Percentiles rank a stretch among this genome's conserved stretches.
Evolutionary conservation across 2,113 vertebrate species (phyloP).

Genomic region (Pollimyrus isidori): DNA sequence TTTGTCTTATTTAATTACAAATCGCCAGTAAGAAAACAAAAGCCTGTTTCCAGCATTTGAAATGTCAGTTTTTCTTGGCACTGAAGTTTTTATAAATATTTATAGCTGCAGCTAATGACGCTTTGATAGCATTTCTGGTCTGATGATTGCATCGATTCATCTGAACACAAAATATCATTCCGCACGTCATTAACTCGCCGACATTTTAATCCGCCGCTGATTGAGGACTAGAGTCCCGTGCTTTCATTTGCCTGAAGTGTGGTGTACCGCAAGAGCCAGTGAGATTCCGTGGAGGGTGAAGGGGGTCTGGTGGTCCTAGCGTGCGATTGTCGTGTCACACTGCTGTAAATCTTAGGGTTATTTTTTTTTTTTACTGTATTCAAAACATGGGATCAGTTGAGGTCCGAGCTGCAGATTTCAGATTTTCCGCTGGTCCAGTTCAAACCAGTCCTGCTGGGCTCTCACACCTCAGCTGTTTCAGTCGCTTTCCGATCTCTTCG

Average conservation of each 20-base stretch:
- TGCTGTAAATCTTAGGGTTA: not conserved
- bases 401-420: conserved; percentile 21
- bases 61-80: not conserved
- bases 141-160: conserved; percentile 7
- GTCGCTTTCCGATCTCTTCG: conserved; percentile 29
- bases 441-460: conserved; percentile 17
- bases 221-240: not conserved
- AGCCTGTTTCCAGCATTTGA: not conserved
- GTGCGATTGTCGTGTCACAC: not conserved
- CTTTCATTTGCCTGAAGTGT: not conserved
- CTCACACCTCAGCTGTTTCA: conserved; percentile 26
- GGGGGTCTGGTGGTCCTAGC: not conserved
- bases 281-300: not conserved
- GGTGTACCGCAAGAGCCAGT: not conserved
- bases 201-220: not conserved
- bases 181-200: not conserved
- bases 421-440: conserved; percentile 25
- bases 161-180: not conserved
- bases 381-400: conserved; percentile 27
- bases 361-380: not conserved
- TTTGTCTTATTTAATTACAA: not conserved
- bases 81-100: conserved; percentile 6
- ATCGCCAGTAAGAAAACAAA: not conserved
- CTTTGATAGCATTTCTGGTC: conserved; percentile 4
- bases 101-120: not conserved